phyloP scores from a whole-genome alignment of 2,888 invertebrate species.

The Coleophora deauratella region DNA sequence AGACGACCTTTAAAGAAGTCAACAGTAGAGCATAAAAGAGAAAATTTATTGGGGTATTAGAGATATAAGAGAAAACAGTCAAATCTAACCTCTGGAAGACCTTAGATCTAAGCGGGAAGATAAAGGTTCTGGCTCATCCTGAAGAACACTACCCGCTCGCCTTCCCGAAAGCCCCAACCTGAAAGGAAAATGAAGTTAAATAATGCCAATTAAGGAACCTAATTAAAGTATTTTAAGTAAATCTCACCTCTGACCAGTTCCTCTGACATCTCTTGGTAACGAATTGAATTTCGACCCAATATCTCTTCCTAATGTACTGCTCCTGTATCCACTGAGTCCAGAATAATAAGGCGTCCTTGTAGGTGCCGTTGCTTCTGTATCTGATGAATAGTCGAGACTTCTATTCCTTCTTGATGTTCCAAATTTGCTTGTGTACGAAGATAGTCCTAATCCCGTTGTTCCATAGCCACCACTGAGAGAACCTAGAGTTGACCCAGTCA shows the following conservation, averaged over 20 bases:
- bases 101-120: slow-evolving; percentile 66
- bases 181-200: slow-evolving; percentile 1
- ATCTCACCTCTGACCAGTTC: slow-evolving; percentile 70
- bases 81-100: slow-evolving; percentile 58
- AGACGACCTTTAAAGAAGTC: slow-evolving; percentile 44
- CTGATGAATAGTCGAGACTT: slow-evolving; percentile 93
- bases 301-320: slow-evolving; percentile 71
- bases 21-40: neutral
- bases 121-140: slow-evolving; percentile 64
- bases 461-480: slow-evolving; percentile 56
- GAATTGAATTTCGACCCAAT: slow-evolving; percentile 82
- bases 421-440: slow-evolving; percentile 65
- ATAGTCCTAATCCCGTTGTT: slow-evolving; percentile 53
- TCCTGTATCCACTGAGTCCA: slow-evolving; percentile 64
- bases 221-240: slow-evolving; percentile 1
- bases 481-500: slow-evolving; percentile 51
- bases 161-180: slow-evolving; percentile 53
- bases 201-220: neutral
- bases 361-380: slow-evolving; percentile 94
- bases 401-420: slow-evolving; percentile 83
- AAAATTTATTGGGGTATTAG: neutral
- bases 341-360: slow-evolving; percentile 84
- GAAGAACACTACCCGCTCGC: slow-evolving; percentile 60
- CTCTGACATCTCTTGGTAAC: slow-evolving; percentile 79
- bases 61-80: neutral